phyloP scores from a whole-genome alignment of 1,140 invertebrate genomes.

The Drosophila chauvacae region DNA sequence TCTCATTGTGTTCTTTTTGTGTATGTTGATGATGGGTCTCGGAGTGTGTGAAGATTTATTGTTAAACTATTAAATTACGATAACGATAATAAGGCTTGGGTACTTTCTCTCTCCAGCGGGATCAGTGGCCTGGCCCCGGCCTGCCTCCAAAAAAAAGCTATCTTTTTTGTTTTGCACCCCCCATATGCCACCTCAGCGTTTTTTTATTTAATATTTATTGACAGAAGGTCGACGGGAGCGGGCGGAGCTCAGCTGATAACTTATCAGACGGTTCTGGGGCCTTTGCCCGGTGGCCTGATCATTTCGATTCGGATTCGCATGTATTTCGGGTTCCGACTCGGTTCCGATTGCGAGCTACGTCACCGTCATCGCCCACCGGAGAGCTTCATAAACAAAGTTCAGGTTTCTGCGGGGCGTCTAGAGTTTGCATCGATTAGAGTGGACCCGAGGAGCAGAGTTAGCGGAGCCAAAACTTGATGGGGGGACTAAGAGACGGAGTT shows the following conservation, averaged over 20 bases:
- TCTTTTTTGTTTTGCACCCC: neutral
- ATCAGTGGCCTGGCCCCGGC: slow-evolving; percentile 11
- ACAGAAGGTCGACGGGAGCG: slow-evolving; percentile 9
- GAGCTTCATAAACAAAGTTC: slow-evolving; percentile 38
- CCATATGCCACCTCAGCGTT: slow-evolving; percentile 13
- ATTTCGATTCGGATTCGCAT: slow-evolving; percentile 17
- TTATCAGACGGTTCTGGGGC: slow-evolving; percentile 37
- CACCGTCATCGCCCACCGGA: slow-evolving; percentile 21
- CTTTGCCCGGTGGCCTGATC: slow-evolving; percentile 58
- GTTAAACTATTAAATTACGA: neutral
- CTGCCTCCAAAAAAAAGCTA: neutral
- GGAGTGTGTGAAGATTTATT: neutral
- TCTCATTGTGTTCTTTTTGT: neutral
- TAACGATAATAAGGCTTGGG: neutral
- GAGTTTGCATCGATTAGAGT: slow-evolving; percentile 16
- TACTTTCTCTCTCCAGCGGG: neutral
- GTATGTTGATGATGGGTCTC: neutral
- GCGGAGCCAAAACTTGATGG: neutral
- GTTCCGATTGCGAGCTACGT: slow-evolving; percentile 24
- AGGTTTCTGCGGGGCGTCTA: slow-evolving; percentile 27
- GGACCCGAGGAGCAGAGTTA: neutral
- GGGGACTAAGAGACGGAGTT: neutral
- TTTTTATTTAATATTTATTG: slow-evolving; percentile 22
- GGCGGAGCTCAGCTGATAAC: slow-evolving; percentile 24
- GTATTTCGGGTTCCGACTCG: slow-evolving; percentile 22